Conservation (phyloP, 2,888 invertebrate genomes). For the Leucozona laternaria region DNA sequence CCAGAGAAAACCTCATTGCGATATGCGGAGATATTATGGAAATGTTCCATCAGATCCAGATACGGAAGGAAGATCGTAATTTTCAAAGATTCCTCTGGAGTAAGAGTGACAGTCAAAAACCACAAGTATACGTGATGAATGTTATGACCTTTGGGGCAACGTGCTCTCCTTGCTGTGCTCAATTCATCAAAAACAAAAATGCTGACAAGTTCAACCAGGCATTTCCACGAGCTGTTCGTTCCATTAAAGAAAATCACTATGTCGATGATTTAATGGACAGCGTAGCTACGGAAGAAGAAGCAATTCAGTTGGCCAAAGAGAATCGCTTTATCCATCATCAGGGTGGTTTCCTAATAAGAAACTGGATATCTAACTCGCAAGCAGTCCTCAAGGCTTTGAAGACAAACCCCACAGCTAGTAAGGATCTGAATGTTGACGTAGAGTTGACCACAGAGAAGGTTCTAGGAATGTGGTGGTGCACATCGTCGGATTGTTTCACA, state of each 20-base stretch:
- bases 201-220: background rate
- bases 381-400: too few species aligned
- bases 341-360: constrained; percentile 51
- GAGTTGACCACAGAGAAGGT: too few species aligned
- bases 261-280: constrained; percentile 78
- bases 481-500: too few species aligned
- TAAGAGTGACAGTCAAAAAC: background rate
- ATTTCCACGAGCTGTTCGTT: background rate
- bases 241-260: constrained; percentile 71
- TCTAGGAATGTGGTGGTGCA: too few species aligned
- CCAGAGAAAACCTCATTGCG: constrained; percentile 78
- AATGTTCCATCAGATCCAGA: background rate
- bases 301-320: constrained; percentile 62
- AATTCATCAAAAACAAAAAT: background rate
- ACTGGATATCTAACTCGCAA: too few species aligned
- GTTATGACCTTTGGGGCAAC: background rate
- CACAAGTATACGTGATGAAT: background rate
- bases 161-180: too few species aligned
- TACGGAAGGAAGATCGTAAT: background rate
- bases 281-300: too few species aligned
- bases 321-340: constrained; percentile 54
- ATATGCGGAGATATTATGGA: constrained; percentile 24
- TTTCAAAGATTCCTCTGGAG: background rate
- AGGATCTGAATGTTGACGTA: too few species aligned
- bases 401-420: too few species aligned